Base-by-base conservation (phyloP, 2,797 vertebrate genomes). In the Gymnodraco acuticeps region DNA sequence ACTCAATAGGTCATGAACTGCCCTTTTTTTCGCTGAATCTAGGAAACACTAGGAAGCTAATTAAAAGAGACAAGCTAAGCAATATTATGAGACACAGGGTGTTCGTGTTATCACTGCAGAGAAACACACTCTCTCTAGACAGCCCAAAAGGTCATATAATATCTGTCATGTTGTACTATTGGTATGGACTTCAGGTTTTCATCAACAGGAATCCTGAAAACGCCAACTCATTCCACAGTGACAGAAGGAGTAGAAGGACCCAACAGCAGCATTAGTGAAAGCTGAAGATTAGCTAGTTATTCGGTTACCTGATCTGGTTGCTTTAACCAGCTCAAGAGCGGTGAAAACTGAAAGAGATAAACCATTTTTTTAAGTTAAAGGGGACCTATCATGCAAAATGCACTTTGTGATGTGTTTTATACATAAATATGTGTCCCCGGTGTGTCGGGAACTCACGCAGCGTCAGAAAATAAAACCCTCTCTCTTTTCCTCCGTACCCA, bases 1-100 rank as follows among this genome's bases (percentile, higher is more conserved):
- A 75, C 78, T 85, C 76, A 73, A 87, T 80, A 89, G 88, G 86
- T 92, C 83, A 79, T 50, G 68, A 82, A 63, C 75, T 73, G 74
- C 71, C 77, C 71, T 84, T 86, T 87, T 90, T 90, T 84, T 78
- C 81, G 75, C 69, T 63, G 78, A 82, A 81, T 84, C 48, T 64
- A n/a, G n/a, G n/a, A n/a, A n/a, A 85, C 73, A 78, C 51, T n/a
- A 31, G 55, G 68, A 78, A 71, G 65, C 73, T 81, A 89, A 92
- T 89, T 91, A 87, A 83, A 86, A 72, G 2, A 74, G 75, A 72
- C 73, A 66, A 55, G 56, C 17, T 3, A 2, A 42, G 70, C 20
- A 53, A 58, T 68, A 71, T 52, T 66, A 63, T 17, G 53, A 74
- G 66, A 75, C 59, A 80, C 31, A 64, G 79, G 73, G 81, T 81